phyloP scores from a whole-genome alignment of 92 coral and sea anemone genomes.

The Zoanthus gigantus region DNA sequence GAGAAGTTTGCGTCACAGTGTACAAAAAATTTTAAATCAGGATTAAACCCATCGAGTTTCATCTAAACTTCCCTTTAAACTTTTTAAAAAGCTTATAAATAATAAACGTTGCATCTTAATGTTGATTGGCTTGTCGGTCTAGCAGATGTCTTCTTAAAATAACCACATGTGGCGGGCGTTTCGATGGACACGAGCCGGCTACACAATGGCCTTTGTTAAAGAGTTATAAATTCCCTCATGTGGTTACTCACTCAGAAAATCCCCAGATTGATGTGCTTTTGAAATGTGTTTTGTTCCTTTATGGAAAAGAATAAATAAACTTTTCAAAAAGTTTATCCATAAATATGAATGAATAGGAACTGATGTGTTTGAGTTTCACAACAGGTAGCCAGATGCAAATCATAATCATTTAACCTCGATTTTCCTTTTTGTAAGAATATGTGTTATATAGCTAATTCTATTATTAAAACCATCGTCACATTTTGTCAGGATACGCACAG shows the following conservation, averaged over 20 bases:
- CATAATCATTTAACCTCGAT: neutral
- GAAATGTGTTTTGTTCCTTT: constrained; percentile 12
- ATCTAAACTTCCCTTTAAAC: constrained; percentile 10
- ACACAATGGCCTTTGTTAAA: constrained; percentile 10
- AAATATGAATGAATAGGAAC: neutral
- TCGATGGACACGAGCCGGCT: neutral
- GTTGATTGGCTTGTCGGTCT: constrained; percentile 5
- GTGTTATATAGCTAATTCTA: too few relatives aligned
- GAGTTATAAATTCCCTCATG: constrained; percentile 23
- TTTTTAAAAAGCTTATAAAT: neutral
- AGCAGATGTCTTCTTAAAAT: constrained; percentile 34
- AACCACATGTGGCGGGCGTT: constrained; percentile 25
- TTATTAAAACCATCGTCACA: neutral
- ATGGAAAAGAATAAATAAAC: neutral
- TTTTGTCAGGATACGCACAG: too few relatives aligned
- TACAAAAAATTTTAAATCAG: neutral
- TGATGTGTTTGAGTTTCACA: too few relatives aligned
- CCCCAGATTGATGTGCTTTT: constrained; percentile 51
- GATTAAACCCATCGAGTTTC: neutral
- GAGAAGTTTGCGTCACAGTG: neutral
- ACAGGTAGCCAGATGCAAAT: neutral
- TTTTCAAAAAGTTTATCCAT: neutral
- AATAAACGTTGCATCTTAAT: neutral
- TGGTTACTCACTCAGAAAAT: constrained; percentile 15
- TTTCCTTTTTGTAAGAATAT: neutral